These are phyloP conservation scores for Heliocidaris erythrogramma DNA, from an alignment of 35 echinoderm and acorn worm species.

Conservation along the genomic window DNA sequence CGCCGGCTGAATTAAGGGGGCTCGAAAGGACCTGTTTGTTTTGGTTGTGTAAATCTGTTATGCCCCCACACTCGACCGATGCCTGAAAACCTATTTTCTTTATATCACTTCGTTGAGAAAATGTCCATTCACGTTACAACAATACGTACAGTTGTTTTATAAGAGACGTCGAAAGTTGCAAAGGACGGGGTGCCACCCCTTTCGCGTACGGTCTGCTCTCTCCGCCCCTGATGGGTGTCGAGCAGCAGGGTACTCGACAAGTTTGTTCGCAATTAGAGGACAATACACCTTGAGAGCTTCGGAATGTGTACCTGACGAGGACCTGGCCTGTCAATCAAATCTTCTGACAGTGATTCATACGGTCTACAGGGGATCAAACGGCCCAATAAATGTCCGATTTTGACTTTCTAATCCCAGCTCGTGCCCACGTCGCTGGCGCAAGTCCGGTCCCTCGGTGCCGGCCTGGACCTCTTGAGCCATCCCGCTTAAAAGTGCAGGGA, in stretches of 20 bases:
- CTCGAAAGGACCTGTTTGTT: conserved; percentile 22
- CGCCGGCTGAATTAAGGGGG: conserved; percentile 37
- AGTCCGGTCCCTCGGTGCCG: conserved; percentile 1
- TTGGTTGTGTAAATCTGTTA: conserved; percentile 24
- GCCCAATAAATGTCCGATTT: conserved; percentile 45
- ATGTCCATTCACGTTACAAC: background rate
- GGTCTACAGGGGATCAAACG: conserved; percentile 35
- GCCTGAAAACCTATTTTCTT: conserved; percentile 5
- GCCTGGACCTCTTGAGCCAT: background rate
- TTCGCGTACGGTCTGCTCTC: background rate
- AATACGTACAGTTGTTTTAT: conserved; percentile 13
- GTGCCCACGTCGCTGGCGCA: conserved; percentile 7
- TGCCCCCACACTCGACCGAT: background rate
- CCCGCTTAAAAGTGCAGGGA: conserved; percentile 26
- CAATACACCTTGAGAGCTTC: conserved; percentile 22
- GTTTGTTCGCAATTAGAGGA: conserved; percentile 39
- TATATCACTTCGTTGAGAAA: conserved; percentile 15
- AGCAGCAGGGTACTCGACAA: background rate
- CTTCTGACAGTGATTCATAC: background rate
- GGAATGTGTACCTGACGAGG: conserved; percentile 26
- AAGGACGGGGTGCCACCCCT: background rate
- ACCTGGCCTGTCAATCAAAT: conserved; percentile 14
- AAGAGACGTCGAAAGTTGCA: background rate
- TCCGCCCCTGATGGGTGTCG: background rate
- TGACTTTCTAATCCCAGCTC: conserved; percentile 47